Evolutionary conservation across 2,888 invertebrate genomes (phyloP), one percentile per base, ranked within the genome.

Genomic region (Cosmopolites sordidus): DNA sequence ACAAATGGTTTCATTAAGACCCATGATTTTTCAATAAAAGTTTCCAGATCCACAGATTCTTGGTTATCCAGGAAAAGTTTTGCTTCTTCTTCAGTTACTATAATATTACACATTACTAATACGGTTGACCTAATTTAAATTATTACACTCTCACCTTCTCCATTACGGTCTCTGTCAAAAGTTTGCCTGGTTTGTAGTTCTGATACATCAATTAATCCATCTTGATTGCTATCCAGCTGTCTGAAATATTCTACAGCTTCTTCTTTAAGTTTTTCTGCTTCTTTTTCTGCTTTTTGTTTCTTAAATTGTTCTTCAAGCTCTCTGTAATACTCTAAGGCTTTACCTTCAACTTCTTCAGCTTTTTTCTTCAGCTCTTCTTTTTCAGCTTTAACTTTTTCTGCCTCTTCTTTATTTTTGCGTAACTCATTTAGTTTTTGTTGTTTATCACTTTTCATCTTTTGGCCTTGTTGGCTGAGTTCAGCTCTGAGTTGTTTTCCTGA

Each of bases 141-240:
- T 15, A 22, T n/a, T n/a, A n/a, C n/a, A 42, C 27, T 11, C 18
- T 16, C 12, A 37, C 73, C 72, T 64, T 82, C 82, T 6, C 95
- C 96, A 78, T 96, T 87, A 56, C 84, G 83, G 74, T 98, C 88
- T 63, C 84, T 86, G 76, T 98, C 98, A 75, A 98, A 92, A 41
- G 83, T 84, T 65, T 80, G 78, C 53, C 85, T 83, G 1, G 82
- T 78, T 74, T 86, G 83, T 5, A 91, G 69, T 76, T 87, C 91
- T 50, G 77, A 75, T 41, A 84, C 66, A 56, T 83, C 82, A 30
- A 95, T 71, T 38, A 84, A 79, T 42, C 84, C 86, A 77, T 94
- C 90, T 58, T 79, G 76, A 76, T 98, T 89, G 1, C 83, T 79
- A 76, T 97, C 97, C 66, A 89, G 81, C 62, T 82, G 81, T 29